Percentiles rank a stretch among this genome's conserved stretches.
Conservation (phyloP, 2,797 vertebrate genomes). For the Cyclopterus lumpus region DNA sequence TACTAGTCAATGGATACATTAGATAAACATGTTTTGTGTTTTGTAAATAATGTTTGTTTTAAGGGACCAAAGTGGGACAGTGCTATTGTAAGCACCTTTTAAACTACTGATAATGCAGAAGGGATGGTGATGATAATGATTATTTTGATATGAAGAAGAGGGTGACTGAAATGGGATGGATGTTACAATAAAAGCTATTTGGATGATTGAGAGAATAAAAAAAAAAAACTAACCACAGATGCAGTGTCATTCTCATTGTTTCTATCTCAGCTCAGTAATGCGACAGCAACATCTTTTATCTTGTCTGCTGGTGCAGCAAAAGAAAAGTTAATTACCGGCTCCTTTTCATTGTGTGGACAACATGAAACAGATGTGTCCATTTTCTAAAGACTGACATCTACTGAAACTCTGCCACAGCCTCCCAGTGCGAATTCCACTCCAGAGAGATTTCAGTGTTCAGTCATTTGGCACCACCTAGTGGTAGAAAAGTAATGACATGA, state of each 20-base stretch:
- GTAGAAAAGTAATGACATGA: constrained; percentile 18
- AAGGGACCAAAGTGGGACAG: constrained; percentile 64
- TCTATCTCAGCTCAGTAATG: background rate
- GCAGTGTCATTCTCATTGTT: constrained; percentile 7
- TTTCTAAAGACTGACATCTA: background rate
- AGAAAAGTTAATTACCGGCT: background rate
- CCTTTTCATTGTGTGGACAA: background rate
- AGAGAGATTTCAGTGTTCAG: constrained; percentile 15
- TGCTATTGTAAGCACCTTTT: constrained; percentile 58
- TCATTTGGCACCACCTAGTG: constrained; percentile 69
- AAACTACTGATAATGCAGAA: constrained; percentile 82
- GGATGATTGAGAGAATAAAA: constrained; percentile 55
- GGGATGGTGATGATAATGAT: constrained; percentile 50
- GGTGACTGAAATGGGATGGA: constrained; percentile 25
- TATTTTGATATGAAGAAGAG: constrained; percentile 59
- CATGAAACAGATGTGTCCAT: background rate
- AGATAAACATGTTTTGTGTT: constrained; percentile 54
- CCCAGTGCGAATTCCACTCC: background rate
- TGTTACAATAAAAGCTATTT: constrained; percentile 29
- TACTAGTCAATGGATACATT: constrained; percentile 23
- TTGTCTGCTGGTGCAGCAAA: background rate
- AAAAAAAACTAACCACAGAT: constrained; percentile 59
- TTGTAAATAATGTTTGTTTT: constrained; percentile 64
- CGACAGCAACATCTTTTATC: background rate
- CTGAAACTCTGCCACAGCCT: background rate